Conservation (phyloP, 2,888 invertebrate species). For the Lysandra coridon region DNA sequence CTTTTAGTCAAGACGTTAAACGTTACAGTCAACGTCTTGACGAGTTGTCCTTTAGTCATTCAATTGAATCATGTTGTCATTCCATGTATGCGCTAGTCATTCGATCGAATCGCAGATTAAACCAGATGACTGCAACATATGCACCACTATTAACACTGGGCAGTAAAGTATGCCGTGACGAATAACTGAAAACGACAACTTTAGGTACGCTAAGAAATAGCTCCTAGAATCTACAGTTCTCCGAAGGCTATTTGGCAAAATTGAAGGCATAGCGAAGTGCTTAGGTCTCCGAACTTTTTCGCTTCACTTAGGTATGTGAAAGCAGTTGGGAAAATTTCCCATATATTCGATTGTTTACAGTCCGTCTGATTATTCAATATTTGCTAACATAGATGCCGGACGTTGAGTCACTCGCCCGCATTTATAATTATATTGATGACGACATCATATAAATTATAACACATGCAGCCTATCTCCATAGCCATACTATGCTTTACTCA, state of each 20-base stretch:
- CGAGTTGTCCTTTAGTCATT: too few species aligned
- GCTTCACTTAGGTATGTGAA: not conserved
- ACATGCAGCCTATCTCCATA: not conserved
- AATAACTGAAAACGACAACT: not conserved
- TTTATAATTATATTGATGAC: slow-evolving; percentile 1
- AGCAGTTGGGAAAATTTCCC: not conserved
- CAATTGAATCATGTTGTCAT: too few species aligned
- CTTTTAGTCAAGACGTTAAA: too few species aligned
- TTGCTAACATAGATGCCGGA: slow-evolving; percentile 7
- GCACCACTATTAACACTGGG: too few species aligned
- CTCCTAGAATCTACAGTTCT: not conserved
- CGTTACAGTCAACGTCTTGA: too few species aligned
- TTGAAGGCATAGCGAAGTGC: not conserved
- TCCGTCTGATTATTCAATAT: not conserved
- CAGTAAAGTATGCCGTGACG: not conserved
- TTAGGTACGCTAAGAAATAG: not conserved
- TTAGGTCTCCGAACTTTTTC: not conserved
- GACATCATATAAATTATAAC: not conserved
- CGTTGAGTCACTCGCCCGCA: slow-evolving; percentile 11
- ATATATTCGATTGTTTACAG: not conserved
- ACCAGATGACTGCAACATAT: too few species aligned
- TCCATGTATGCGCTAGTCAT: too few species aligned
- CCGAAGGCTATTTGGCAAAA: not conserved
- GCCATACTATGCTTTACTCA: not conserved
- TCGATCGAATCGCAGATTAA: too few species aligned